phyloP scores from a whole-genome alignment of 2,113 vertebrate genomes.

The Oncorhynchus clarkii region DNA sequence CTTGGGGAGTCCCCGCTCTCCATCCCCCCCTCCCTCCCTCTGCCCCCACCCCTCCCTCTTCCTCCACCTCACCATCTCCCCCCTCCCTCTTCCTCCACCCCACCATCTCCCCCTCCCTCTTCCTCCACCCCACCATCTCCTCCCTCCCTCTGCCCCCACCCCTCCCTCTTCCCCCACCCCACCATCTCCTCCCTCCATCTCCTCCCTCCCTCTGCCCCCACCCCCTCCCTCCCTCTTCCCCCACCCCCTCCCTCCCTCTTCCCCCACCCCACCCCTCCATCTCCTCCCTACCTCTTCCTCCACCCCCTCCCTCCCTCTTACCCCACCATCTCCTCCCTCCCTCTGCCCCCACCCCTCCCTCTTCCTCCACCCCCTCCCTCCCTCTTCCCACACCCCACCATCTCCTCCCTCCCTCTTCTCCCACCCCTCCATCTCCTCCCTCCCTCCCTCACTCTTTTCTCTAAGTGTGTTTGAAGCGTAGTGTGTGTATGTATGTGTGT shows the following conservation, averaged over 20 bases:
- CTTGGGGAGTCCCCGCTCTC: conserved; percentile 1
- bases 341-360: background rate
- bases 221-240: background rate
- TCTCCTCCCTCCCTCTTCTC: background rate
- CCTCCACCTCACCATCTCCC: background rate
- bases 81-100: no score
- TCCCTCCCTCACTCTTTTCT: background rate
- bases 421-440: background rate
- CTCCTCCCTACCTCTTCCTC: background rate
- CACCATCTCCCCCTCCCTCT: no score
- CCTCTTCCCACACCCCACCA: background rate
- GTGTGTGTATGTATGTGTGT: background rate
- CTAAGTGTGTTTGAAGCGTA: background rate
- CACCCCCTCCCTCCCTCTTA: no score
- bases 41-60: background rate
- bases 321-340: no score
- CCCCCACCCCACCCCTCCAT: conserved; percentile 10
- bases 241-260: no score
- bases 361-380: accelerated
- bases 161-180: no score
- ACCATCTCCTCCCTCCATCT: background rate
- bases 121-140: background rate
- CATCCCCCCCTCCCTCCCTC: background rate
- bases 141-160: background rate
- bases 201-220: background rate